Percentiles rank a stretch among this genome's conserved stretches.
These are phyloP conservation scores for Cephalotes varians DNA, from an alignment of 2,888 invertebrate species.

Conservation along the genomic window DNA sequence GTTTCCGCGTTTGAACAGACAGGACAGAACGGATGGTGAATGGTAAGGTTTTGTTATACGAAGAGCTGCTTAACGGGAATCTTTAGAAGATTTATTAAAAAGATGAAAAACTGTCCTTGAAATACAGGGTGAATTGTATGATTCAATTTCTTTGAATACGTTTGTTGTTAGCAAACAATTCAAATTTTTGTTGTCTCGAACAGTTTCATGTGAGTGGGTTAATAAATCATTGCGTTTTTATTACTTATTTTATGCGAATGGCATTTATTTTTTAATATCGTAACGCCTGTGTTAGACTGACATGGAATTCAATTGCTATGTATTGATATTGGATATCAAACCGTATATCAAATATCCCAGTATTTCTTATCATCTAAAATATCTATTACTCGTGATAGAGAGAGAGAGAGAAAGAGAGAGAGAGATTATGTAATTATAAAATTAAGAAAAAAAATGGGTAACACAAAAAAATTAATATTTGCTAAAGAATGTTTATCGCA, in stretches of 20 bases:
- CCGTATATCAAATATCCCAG: neutral
- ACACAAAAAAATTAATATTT: neutral
- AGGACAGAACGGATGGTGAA: neutral
- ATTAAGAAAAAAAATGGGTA: neutral
- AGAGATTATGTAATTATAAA: slow-evolving; percentile 7
- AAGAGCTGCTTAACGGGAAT: neutral
- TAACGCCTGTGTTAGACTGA: neutral
- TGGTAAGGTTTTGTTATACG: neutral
- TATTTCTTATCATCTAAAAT: neutral
- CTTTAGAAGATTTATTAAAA: slow-evolving; percentile 7
- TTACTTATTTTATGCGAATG: neutral
- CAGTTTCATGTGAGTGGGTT: neutral
- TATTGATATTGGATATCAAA: neutral
- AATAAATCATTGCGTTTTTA: slow-evolving; percentile 10
- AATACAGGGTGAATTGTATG: slow-evolving; percentile 4
- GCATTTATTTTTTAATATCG: neutral
- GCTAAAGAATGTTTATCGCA: too few relatives aligned
- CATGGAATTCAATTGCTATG: slow-evolving; percentile 24
- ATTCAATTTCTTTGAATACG: neutral
- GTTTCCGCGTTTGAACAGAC: slow-evolving; percentile 54
- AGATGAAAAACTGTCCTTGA: slow-evolving; percentile 20
- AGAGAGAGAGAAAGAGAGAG: too few relatives aligned
- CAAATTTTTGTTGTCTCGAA: slow-evolving; percentile 3
- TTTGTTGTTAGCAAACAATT: neutral
- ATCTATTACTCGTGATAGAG: neutral